These are phyloP conservation scores for Telmatochromis brichardi DNA, from an alignment of 2,113 vertebrate genomes.

Conservation along the genomic window DNA sequence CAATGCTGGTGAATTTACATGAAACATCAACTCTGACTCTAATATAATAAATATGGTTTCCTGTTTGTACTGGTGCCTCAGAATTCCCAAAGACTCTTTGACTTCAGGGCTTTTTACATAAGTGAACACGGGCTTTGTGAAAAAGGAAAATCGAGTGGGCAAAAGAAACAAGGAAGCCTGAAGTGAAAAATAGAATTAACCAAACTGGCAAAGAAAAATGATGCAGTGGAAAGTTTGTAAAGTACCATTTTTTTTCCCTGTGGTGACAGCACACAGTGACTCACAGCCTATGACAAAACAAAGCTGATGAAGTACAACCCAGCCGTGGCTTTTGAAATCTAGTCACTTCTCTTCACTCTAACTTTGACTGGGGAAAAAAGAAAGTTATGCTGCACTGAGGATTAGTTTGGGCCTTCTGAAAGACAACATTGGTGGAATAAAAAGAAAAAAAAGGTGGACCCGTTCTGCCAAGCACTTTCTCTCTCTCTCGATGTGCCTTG, in stretches of 20 bases:
- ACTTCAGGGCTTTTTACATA: not conserved
- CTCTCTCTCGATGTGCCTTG: constrained; percentile 2
- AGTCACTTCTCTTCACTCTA: not conserved
- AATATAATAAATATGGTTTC: constrained; percentile 21
- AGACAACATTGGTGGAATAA: not conserved
- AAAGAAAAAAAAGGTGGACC: constrained; percentile 7
- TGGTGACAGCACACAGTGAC: not conserved
- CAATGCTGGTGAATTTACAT: not conserved
- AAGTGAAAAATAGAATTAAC: not conserved
- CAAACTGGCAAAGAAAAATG: not conserved
- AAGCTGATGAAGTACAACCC: not conserved
- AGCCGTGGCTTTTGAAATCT: not conserved
- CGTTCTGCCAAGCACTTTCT: constrained; percentile 19
- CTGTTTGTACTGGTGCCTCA: constrained; percentile 12
- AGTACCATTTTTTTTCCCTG: not conserved
- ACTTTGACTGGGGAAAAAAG: not conserved
- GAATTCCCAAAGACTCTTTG: constrained; percentile 18
- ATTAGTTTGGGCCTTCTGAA: not conserved
- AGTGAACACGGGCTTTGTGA: not conserved
- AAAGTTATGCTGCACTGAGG: not conserved
- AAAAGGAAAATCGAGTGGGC: not conserved
- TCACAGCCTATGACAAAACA: not conserved
- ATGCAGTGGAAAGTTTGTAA: not conserved
- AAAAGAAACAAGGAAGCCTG: not conserved
- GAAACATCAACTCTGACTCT: constrained; percentile 14